phyloP scores from a whole-genome alignment of 1,140 invertebrate species.

The Dermatophagoides farinae region DNA sequence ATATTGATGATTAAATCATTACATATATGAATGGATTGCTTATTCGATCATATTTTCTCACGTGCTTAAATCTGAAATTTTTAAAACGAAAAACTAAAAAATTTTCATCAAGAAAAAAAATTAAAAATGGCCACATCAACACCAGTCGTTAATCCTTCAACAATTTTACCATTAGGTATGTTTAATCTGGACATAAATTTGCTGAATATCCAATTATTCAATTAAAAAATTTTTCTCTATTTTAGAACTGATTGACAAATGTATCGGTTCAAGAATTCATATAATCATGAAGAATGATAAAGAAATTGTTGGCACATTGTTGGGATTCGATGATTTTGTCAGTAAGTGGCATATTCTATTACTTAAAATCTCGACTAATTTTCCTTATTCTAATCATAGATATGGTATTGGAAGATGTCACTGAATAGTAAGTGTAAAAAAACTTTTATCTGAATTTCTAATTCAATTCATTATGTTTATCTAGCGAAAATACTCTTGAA shows the following conservation, averaged over 20 bases:
- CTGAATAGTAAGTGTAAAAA: slow-evolving; percentile 33
- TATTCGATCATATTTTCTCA: background rate
- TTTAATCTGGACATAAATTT: slow-evolving; percentile 13
- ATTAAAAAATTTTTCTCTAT: slow-evolving; percentile 13
- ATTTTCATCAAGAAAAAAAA: background rate
- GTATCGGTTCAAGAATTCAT: slow-evolving; percentile 94
- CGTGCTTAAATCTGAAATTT: background rate
- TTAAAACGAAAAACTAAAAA: background rate
- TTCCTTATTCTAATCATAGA: slow-evolving; percentile 25
- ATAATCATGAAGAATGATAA: slow-evolving; percentile 99
- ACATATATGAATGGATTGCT: no score
- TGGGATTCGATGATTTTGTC: slow-evolving; percentile 98
- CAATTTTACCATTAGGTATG: slow-evolving; percentile 44
- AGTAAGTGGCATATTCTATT: slow-evolving; percentile 28
- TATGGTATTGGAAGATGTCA: slow-evolving; percentile 58
- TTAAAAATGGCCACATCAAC: slow-evolving; percentile 12
- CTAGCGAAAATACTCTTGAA: slow-evolving; percentile 74
- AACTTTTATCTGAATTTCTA: background rate
- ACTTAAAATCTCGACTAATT: background rate
- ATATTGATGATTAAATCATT: no score
- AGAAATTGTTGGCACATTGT: slow-evolving; percentile 90
- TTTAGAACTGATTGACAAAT: slow-evolving; percentile 95
- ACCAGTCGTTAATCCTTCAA: slow-evolving; percentile 39
- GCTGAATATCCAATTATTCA: background rate
- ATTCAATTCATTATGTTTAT: background rate